Evolutionary conservation across 2,888 invertebrate genomes (phyloP), one percentile per base, ranked within the genome.

Genomic region (Cheilosia variabilis): DNA sequence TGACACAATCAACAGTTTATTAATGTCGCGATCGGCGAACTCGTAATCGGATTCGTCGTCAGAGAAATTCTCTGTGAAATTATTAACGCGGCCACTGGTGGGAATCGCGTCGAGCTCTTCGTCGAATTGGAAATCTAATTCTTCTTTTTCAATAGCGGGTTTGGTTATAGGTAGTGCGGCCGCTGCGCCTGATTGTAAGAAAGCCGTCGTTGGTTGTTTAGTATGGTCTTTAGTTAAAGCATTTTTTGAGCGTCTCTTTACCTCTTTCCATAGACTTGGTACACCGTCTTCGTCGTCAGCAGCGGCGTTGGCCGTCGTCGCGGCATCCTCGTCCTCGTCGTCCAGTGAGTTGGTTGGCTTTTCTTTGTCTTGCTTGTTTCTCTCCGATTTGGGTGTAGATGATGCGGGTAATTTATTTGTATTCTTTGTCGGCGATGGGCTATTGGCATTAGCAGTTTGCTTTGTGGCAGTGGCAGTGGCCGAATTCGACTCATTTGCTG

Each of bases 71-170:
- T 87, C 92, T 71, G 92, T 96, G 95, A 93, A 97, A 96, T 87
- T 96, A 92, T 97, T 97, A 63, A 95, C 95, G 82, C 97, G 93
- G 19, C 97, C 97, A 76, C 95, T 95, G 2, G 90, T 90, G 68
- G 92, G 92, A 80, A 96, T 96, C 87, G 96, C 94, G 87, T 97
- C 97, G 87, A 98, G 93, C 92, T 99, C 99, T 93, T 99, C 99
- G 91, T 99, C 99, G 91, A 99, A 97, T 93, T 98, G 97, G 93
- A 99, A 99, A 92, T 98, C 98, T 88, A 98, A 93, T 91, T 98
- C 98, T 92, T 98, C 98, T 87, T 95, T 94, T 91, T 92, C 92
- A 69, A 87, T 88, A 88, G 87, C 86, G 19, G 78, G 84, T 57
- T 87, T 87, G 69, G 80, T 65, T 81, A 65, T 55, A 66, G 82